These are phyloP conservation scores for Pseudopodoces humilis DNA, from an alignment of 2,113 vertebrate genomes.

Conservation along the genomic window DNA sequence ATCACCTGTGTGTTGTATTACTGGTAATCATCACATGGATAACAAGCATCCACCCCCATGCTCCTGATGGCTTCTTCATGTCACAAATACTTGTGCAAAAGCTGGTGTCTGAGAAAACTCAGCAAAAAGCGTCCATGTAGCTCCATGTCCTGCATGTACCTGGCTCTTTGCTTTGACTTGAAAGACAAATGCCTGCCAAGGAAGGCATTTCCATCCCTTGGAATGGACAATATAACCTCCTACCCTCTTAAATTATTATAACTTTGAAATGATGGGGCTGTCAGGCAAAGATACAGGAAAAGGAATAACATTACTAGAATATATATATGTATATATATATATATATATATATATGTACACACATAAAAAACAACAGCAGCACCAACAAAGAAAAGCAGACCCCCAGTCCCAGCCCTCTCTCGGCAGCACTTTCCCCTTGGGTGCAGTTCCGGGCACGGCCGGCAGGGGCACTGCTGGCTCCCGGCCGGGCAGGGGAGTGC, in stretches of 20 bases:
- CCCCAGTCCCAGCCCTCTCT: too few species aligned
- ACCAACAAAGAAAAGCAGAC: not conserved
- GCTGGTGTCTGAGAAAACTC: fast-evolving
- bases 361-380: not conserved
- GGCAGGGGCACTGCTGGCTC: not conserved
- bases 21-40: fast-evolving
- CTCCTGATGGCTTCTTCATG: fast-evolving
- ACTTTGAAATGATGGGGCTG: not conserved
- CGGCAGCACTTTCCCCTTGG: fast-evolving
- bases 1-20: not conserved
- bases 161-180: not conserved
- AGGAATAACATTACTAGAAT: not conserved
- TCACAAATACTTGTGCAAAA: not conserved
- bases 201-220: not conserved
- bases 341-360: too few species aligned
- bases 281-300: not conserved
- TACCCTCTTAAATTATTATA: not conserved
- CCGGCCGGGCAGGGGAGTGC: fast-evolving
- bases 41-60: fast-evolving
- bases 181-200: not conserved
- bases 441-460: not conserved
- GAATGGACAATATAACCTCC: not conserved
- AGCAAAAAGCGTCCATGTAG: not conserved
- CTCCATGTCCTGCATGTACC: not conserved
- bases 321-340: too few species aligned